Evolutionary conservation across 2,113 vertebrate species (phyloP), one percentile per base, ranked within the genome.

Genomic region (Hucho hucho): DNA sequence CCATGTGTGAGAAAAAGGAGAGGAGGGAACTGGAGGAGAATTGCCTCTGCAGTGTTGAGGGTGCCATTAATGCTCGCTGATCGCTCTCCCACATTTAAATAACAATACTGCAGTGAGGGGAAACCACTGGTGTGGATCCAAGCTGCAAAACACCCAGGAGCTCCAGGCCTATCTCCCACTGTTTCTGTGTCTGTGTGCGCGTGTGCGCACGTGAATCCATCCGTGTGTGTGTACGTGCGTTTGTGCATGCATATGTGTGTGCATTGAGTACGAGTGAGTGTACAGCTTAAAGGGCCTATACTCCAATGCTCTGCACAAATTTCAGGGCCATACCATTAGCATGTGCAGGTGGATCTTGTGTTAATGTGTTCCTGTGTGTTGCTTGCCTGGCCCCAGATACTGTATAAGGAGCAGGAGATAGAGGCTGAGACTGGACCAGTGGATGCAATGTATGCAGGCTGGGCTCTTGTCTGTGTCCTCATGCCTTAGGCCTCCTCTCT

Each of bases 41-140:
- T 83, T 83, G 83, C 79, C 82, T 85, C 86, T 47, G 82, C 87
- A 87, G 75, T 86, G 89, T 88, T 89, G 89, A 90, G 85, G 88
- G 89, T 82, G 86, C 87, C 84, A 90, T 90, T 91, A 91, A 90
- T 87, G 89, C 86, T 87, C 71, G 83, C 88, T 88, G 90, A 91
- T 91, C 88, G 85, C 83, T 81, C 83, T 89, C 81, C 79, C 82
- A 87, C 86, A 91, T 91, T 91, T 91, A 91, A 91, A 91, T 91
- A 91, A 91, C 90, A 91, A 91, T 88, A 79, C 86, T 89, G 85
- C 86, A 90, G 90, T 88, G 84, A 89, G 79, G 87, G 87, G 86
- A 83, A 89, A 79, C 87, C 89, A 87, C 75, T 79, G 85, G 86
- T 89, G 90, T 90, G 90, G 84, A 91, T 90, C 89, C 89, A 89